A percentile compares a stretch with the other conserved stretches of the same genome.
Conservation (phyloP, 2,797 vertebrate species). For the Astyanax mexicanus region DNA sequence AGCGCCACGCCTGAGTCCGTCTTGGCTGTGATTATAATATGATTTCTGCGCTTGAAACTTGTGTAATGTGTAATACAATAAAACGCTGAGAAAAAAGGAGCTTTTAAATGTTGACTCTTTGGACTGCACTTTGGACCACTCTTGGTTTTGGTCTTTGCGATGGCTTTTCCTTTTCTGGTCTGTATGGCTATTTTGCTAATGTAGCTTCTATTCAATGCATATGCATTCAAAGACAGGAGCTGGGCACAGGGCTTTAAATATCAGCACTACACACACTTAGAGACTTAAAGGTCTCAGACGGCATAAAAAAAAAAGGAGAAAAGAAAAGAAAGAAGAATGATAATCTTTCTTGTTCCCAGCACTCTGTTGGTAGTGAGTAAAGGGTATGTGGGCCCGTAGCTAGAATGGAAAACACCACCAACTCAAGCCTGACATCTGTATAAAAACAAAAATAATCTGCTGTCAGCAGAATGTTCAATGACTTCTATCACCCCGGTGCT, state of each 20-base stretch:
- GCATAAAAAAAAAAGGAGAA: constrained; percentile 55
- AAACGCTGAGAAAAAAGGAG: neutral
- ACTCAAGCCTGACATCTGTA: constrained; percentile 86
- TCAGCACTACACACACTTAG: constrained; percentile 71
- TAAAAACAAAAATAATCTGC: constrained; percentile 92
- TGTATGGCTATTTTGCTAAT: constrained; percentile 29
- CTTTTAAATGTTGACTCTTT: neutral
- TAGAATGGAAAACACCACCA: constrained; percentile 81
- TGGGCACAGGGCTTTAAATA: constrained; percentile 71
- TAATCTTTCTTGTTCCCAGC: constrained; percentile 52
- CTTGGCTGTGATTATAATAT: neutral
- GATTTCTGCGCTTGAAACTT: neutral
- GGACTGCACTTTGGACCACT: neutral
- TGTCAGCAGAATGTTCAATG: constrained; percentile 88
- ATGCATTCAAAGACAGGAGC: constrained; percentile 67
- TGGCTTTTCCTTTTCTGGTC: too few species aligned
- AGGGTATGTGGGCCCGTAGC: constrained; percentile 58
- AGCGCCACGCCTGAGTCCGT: neutral
- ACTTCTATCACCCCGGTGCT: constrained; percentile 83
- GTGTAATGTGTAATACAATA: neutral
- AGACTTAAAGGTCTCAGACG: constrained; percentile 21
- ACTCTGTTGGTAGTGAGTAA: constrained; percentile 54
- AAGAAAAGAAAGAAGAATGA: constrained; percentile 39
- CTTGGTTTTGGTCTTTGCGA: neutral
- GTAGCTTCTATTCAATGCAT: too few species aligned